These are phyloP conservation scores for Ascidia mentula DNA, from an alignment of 23 tunicate genomes.

Conservation along the genomic window DNA sequence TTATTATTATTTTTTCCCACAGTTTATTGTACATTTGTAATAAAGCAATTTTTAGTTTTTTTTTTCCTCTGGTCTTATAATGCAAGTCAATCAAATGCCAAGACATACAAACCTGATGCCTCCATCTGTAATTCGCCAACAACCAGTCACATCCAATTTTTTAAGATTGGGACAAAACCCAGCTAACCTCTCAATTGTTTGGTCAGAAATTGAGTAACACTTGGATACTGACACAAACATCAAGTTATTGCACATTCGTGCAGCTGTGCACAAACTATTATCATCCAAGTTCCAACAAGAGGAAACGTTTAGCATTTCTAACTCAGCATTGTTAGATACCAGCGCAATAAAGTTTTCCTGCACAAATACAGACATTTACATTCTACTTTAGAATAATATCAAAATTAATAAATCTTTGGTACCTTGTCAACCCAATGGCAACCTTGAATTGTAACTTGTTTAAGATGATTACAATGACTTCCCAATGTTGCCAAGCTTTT, in stretches of 20 bases:
- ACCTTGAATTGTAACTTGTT: slow-evolving; percentile 15
- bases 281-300: slow-evolving; percentile 45
- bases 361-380: background rate
- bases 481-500: background rate
- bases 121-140: slow-evolving; percentile 40
- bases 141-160: slow-evolving; percentile 27
- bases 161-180: slow-evolving; percentile 11
- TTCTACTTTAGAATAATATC: background rate
- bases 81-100: background rate
- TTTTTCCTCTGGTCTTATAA: too few species aligned
- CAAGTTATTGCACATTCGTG: background rate
- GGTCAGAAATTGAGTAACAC: slow-evolving; percentile 34
- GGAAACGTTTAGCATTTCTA: slow-evolving; percentile 6
- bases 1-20: too few species aligned
- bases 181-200: slow-evolving; percentile 10
- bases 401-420: too few species aligned
- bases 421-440: slow-evolving; percentile 57
- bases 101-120: slow-evolving; percentile 31
- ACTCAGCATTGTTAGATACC: slow-evolving; percentile 18
- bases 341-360: slow-evolving; percentile 37
- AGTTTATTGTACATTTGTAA: background rate
- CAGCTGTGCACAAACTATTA: slow-evolving; percentile 4
- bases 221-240: slow-evolving; percentile 11
- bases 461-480: background rate
- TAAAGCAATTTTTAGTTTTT: background rate